Conservation (phyloP, 2,888 invertebrate species). For the Tuberolachnus salignus region DNA sequence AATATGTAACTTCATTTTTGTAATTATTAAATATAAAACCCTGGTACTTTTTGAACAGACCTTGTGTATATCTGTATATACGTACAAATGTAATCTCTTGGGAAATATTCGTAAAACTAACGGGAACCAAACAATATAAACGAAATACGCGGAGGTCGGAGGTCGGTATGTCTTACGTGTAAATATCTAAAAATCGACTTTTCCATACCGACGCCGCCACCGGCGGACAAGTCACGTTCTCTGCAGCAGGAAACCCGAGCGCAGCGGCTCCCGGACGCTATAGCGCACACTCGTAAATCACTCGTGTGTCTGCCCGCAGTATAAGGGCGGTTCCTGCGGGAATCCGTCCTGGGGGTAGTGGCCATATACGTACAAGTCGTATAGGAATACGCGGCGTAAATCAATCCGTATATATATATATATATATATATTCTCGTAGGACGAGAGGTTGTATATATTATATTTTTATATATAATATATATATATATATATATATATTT, state of each 20-base stretch:
- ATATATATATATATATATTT: no score
- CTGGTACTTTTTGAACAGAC: no score
- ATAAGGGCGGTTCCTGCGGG: conserved; percentile 11
- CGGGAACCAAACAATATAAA: no score
- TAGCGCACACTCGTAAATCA: conserved; percentile 42
- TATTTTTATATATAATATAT: no score
- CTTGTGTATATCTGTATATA: no score
- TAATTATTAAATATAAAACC: no score
- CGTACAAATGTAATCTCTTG: no score
- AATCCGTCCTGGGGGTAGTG: neutral
- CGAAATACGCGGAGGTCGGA: neutral
- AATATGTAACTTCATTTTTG: no score
- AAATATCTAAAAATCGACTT: no score
- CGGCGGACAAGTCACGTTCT: neutral
- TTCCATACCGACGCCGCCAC: neutral
- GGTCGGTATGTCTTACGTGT: no score
- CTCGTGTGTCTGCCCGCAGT: neutral
- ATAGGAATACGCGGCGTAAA: conserved; percentile 13
- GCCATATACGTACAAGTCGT: neutral
- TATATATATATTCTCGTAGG: neutral
- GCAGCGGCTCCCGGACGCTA: neutral
- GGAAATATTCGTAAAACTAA: no score
- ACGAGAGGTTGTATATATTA: no score
- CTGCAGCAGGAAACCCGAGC: neutral
- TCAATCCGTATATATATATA: neutral